phyloP scores from a whole-genome alignment of 2,797 vertebrate genomes.

The Enteromius radiatus region DNA sequence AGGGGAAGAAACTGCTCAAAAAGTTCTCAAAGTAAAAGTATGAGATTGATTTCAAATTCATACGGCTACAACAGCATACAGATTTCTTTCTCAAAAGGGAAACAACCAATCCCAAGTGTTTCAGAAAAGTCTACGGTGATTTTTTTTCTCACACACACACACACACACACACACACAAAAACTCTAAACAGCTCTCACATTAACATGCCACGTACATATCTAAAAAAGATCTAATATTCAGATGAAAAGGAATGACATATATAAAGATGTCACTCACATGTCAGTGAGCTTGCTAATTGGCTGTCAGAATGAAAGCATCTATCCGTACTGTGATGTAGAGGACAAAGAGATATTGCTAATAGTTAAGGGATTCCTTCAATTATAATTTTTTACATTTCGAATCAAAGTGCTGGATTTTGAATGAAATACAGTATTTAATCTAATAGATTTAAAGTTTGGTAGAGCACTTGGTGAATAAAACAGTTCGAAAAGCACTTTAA shows the following conservation, averaged over 20 bases:
- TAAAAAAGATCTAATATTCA: not conserved
- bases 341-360: slow-evolving; percentile 2
- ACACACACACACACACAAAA: not conserved
- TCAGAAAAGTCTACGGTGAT: not conserved
- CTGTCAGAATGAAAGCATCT: slow-evolving; percentile 23
- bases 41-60: slow-evolving; percentile 30
- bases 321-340: slow-evolving; percentile 41
- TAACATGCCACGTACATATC: slow-evolving; percentile 23
- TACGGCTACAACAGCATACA: slow-evolving; percentile 22
- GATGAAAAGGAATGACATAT: slow-evolving; percentile 3
- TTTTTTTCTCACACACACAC: not conserved
- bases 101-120: not conserved
- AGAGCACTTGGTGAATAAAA: not conserved
- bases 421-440: not conserved
- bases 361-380: not conserved
- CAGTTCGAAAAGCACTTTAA: slow-evolving; percentile 7
- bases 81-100: slow-evolving; percentile 35
- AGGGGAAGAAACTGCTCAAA: slow-evolving; percentile 97
- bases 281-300: slow-evolving; percentile 60
- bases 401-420: slow-evolving; percentile 45
- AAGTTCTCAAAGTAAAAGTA: slow-evolving; percentile 84
- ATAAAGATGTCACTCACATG: slow-evolving; percentile 14
- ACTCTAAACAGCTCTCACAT: slow-evolving; percentile 2
- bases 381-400: slow-evolving; percentile 4
- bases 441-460: slow-evolving; percentile 27